These are phyloP conservation scores for Cranoglanis bouderius DNA, from an alignment of 2,113 vertebrate genomes.

Conservation along the genomic window DNA sequence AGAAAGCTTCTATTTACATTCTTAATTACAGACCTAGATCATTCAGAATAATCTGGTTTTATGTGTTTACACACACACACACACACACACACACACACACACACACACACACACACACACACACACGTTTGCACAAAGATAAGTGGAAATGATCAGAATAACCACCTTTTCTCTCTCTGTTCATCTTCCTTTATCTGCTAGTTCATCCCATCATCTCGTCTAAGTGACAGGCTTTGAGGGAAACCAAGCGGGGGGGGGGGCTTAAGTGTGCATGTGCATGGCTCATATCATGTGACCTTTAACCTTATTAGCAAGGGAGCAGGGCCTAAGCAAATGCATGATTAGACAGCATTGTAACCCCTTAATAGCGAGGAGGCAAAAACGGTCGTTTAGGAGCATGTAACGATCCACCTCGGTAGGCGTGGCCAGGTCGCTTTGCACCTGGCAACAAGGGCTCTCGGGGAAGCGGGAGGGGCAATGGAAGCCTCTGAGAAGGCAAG, in stretches of 20 bases:
- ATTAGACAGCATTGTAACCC: slow-evolving; percentile 17
- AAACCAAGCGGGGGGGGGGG: background rate
- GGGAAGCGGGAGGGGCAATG: slow-evolving; percentile 58
- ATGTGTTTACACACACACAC: background rate
- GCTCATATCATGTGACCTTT: background rate
- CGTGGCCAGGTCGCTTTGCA: slow-evolving; percentile 81
- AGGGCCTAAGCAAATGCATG: background rate
- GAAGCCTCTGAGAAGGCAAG: slow-evolving; percentile 59
- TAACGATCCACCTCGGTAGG: slow-evolving; percentile 79
- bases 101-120: slow-evolving; percentile 20
- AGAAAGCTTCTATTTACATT: slow-evolving; percentile 67
- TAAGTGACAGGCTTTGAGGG: slow-evolving; percentile 21
- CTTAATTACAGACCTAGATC: slow-evolving; percentile 34
- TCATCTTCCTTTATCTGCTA: slow-evolving; percentile 40
- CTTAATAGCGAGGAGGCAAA: slow-evolving; percentile 91
- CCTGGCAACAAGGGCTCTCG: slow-evolving; percentile 77
- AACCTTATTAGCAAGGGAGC: background rate
- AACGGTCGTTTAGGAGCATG: slow-evolving; percentile 90
- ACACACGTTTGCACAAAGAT: slow-evolving; percentile 39
- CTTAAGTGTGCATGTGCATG: slow-evolving; percentile 7
- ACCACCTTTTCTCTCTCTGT: slow-evolving; percentile 58
- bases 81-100: background rate
- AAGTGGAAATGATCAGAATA: slow-evolving; percentile 50
- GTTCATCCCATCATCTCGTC: slow-evolving; percentile 34
- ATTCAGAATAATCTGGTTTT: background rate